Percentiles rank a stretch among this genome's conserved stretches.
phyloP scores from a whole-genome alignment of 2,113 vertebrate genomes.

The Pelvicachromis taeniatus region DNA sequence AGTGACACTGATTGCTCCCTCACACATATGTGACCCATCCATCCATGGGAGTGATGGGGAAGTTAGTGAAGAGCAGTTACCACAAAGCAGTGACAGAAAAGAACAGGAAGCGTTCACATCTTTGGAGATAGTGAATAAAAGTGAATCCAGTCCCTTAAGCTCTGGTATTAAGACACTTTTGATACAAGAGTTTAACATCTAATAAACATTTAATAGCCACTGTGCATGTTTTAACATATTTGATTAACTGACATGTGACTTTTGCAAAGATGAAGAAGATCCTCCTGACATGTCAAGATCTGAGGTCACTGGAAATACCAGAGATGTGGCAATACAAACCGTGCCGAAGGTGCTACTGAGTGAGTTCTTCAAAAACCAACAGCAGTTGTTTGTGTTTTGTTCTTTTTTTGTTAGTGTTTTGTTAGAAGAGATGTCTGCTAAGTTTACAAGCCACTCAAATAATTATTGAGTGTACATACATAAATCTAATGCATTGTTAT shows the following conservation, averaged over 20 bases:
- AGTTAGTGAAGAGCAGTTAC: fast-evolving
- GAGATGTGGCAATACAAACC: background rate
- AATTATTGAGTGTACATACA: background rate
- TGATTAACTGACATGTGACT: background rate
- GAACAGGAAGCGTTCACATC: background rate
- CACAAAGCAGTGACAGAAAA: background rate
- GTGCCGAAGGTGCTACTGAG: fast-evolving
- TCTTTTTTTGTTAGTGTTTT: background rate
- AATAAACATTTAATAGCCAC: background rate
- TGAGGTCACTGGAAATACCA: background rate
- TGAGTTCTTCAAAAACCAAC: background rate
- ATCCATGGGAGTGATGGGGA: background rate
- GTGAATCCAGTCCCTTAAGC: background rate
- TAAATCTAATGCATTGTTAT: background rate
- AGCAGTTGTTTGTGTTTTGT: background rate
- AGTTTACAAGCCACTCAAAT: background rate
- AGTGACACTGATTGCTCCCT: fast-evolving
- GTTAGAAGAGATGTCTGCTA: fast-evolving
- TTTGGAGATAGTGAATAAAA: fast-evolving
- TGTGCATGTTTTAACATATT: background rate
- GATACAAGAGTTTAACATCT: fast-evolving
- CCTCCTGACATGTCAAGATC: fast-evolving
- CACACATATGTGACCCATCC: fast-evolving
- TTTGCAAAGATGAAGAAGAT: background rate
- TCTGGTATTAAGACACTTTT: too few relatives aligned